Base-by-base conservation (phyloP, 1,140 invertebrate species). In the Cydia pomonella region DNA sequence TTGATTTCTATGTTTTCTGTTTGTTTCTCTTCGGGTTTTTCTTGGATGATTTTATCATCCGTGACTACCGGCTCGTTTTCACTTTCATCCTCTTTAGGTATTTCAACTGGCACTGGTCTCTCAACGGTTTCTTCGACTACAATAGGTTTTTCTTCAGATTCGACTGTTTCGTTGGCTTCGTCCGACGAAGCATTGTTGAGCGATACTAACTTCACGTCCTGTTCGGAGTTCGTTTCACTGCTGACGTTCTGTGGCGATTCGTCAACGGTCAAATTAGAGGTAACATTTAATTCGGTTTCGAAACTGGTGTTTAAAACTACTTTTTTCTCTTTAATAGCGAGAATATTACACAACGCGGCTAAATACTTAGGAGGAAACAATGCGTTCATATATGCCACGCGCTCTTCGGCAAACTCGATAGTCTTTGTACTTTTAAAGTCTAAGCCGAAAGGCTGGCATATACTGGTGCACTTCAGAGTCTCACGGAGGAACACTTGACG, bases 291-390 rank as follows among this genome's bases (percentile, higher is more conserved):
- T 87, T 94, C 92, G 47, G 88, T 90, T 84, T 94, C 93, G 78
- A 90, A 93, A 77, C 94, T 95, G 2, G 94, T 93, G 81, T 96
- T 96, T 66, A 96, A 87, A n/a, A 94, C 93, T n/a, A 95, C 94
- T 87, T 95, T 95, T 71, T 95, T 95, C 76, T 96, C 94, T 53
- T 94, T 93, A 53, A 95, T 94, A 3, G 95, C 95, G 23, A 96
- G 85, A 47, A 95, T 93, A 85, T 97, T 96, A 86, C 97, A 97
- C 59, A 97, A 90, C n/a, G 96, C 96, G 12, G 96, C 94, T 72
- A 97, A 88, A 83, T 96, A 96, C 78, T 95, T 95, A 2, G 93
- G 81, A 13, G 95, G 93, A 81, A 97, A 95, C 77, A 96, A 86
- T 77, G 94, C 94, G 6, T 94, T 89, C 79, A 95, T 93, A 80